phyloP scores from a whole-genome alignment of 2,888 invertebrate species.

The Sesia apiformis region DNA sequence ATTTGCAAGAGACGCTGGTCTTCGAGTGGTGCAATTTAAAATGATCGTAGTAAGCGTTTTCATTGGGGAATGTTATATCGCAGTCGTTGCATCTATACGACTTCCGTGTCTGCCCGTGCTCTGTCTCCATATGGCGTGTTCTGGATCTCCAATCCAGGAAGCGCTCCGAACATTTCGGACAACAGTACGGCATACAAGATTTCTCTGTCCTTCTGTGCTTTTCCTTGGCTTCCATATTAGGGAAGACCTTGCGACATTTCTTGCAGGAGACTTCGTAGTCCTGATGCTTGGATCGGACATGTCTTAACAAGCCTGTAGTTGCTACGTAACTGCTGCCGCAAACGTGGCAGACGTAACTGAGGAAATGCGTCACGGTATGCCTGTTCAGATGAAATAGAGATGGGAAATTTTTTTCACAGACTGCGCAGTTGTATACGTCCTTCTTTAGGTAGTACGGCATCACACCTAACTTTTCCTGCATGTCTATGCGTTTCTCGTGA shows the following conservation, averaged over 20 bases:
- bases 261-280: slow-evolving; percentile 50
- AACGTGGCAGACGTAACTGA: slow-evolving; percentile 55
- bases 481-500: slow-evolving; percentile 32
- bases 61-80: slow-evolving; percentile 40
- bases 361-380: slow-evolving; percentile 57
- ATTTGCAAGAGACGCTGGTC: slow-evolving; percentile 50
- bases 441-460: slow-evolving; percentile 52
- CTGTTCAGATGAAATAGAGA: slow-evolving; percentile 50
- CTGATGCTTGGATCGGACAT: slow-evolving; percentile 52
- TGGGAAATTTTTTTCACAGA: slow-evolving; percentile 47
- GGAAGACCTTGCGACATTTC: slow-evolving; percentile 48
- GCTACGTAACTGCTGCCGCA: slow-evolving; percentile 60
- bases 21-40: slow-evolving; percentile 53
- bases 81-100: slow-evolving; percentile 47
- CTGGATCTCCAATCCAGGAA: slow-evolving; percentile 49
- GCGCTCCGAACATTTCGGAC: slow-evolving; percentile 48
- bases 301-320: slow-evolving; percentile 44
- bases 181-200: slow-evolving; percentile 56
- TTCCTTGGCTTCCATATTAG: slow-evolving; percentile 56
- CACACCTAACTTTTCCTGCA: slow-evolving; percentile 39
- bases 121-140: slow-evolving; percentile 48
- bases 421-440: slow-evolving; percentile 41
- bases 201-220: slow-evolving; percentile 48
- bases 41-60: slow-evolving; percentile 50
- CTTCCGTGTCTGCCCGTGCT: slow-evolving; percentile 42